These are phyloP conservation scores for Pantherophis vulpinus DNA, from an alignment of 2,797 vertebrate species.

Conservation along the genomic window DNA sequence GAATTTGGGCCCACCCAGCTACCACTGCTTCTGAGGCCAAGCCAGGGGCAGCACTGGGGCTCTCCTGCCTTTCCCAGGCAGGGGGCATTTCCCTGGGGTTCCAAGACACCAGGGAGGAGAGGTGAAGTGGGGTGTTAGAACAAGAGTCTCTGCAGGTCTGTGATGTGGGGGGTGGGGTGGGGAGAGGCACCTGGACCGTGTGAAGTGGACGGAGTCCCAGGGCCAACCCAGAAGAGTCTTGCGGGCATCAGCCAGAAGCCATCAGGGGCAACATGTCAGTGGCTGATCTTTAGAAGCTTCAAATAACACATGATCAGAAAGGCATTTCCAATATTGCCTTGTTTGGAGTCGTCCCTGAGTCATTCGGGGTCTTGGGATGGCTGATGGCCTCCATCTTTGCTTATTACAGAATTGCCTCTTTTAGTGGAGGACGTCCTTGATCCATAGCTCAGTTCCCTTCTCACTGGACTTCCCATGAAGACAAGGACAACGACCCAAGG, in stretches of 20 bases:
- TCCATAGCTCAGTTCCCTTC: not conserved
- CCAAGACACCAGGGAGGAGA: not conserved
- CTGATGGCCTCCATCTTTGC: not conserved
- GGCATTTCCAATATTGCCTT: not conserved
- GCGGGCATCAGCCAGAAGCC: not conserved
- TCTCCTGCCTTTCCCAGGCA: not conserved
- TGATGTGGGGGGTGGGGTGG: too few species aligned
- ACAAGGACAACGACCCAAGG: not conserved
- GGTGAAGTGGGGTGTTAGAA: not conserved
- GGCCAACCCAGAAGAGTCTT: not conserved
- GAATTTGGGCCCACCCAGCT: constrained; percentile 66
- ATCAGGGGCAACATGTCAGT: not conserved
- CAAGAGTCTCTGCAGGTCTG: not conserved
- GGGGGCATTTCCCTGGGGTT: not conserved
- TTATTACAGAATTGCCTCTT: not conserved
- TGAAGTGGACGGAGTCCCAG: not conserved
- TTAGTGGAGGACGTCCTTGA: not conserved
- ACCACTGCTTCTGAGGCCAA: not conserved
- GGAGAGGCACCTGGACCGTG: not conserved
- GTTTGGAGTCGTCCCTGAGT: not conserved
- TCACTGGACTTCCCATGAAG: not conserved
- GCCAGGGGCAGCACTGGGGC: not conserved
- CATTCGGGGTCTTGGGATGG: not conserved
- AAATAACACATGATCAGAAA: not conserved
- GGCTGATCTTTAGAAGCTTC: not conserved